Percentiles rank a stretch among this genome's conserved stretches.
Evolutionary conservation across 2,888 invertebrate genomes (phyloP).

Genomic region (Coelogynopora nodosa): DNA sequence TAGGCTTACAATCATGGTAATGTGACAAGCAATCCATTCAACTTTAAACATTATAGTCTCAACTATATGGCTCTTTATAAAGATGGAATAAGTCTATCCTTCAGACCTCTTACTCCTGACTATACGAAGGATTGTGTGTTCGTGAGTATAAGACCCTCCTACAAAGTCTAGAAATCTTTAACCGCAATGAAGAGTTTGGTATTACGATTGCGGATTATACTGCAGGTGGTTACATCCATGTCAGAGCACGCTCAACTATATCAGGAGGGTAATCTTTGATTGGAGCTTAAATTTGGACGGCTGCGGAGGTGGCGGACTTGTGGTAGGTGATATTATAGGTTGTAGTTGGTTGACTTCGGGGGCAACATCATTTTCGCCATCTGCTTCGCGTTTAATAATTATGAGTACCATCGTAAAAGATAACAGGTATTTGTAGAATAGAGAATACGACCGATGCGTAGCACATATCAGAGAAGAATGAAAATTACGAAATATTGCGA

Average conservation of each 20-base stretch:
- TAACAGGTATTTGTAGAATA: no score
- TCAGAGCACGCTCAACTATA: not conserved
- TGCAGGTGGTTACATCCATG: not conserved
- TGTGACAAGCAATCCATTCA: not conserved
- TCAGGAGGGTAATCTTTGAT: constrained; percentile 14
- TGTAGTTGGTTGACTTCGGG: no score
- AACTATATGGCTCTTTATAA: not conserved
- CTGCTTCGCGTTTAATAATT: no score
- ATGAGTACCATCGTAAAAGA: no score
- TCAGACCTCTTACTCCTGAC: not conserved
- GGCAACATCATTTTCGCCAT: no score
- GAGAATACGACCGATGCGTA: no score
- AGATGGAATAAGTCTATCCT: not conserved
- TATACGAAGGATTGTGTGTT: not conserved
- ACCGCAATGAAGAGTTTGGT: constrained; percentile 13
- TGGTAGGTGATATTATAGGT: no score
- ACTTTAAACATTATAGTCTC: not conserved
- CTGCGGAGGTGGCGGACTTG: no score
- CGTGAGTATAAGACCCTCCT: constrained; percentile 5
- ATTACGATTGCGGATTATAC: not conserved
- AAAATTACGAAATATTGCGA: no score
- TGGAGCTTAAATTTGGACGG: not conserved
- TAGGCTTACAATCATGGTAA: not conserved
- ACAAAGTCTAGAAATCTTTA: constrained; percentile 10
- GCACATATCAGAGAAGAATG: no score